A percentile compares a stretch with the other conserved stretches of the same genome.
These are phyloP conservation scores for Merluccius polli DNA, from an alignment of 2,797 vertebrate genomes.

Conservation along the genomic window DNA sequence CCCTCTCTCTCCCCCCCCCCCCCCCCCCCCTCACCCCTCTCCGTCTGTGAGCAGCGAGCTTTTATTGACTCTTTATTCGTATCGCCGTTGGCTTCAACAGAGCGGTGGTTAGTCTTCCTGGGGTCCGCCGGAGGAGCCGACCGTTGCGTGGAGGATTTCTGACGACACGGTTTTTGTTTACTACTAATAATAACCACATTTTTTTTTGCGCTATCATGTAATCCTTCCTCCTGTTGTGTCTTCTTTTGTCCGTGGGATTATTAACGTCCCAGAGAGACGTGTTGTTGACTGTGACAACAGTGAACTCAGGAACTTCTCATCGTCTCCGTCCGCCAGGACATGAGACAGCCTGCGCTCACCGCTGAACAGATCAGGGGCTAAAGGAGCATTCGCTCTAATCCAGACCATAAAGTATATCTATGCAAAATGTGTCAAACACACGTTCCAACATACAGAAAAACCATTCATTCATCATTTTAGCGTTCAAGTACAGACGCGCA, in stretches of 20 bases:
- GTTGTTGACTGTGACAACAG: background rate
- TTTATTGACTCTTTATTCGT: too few relatives aligned
- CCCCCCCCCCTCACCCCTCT: background rate
- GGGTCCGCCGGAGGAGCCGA: too few relatives aligned
- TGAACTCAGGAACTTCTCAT: background rate
- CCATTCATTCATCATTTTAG: too few relatives aligned
- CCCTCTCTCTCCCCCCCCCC: background rate
- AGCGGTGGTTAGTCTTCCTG: too few relatives aligned
- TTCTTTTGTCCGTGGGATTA: background rate
- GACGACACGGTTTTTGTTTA: background rate
- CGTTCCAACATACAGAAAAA: too few relatives aligned
- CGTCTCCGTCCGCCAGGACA: background rate
- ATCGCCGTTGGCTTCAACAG: too few relatives aligned
- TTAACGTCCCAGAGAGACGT: background rate
- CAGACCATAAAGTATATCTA: background rate
- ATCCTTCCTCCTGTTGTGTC: background rate
- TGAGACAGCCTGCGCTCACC: background rate
- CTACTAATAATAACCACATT: background rate
- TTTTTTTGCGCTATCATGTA: background rate
- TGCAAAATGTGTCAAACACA: background rate
- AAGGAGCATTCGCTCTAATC: background rate
- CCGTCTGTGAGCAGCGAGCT: background rate
- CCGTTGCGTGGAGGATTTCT: background rate
- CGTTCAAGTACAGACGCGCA: too few relatives aligned
- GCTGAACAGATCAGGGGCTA: background rate